A percentile compares a stretch with the other conserved stretches of the same genome.
Evolutionary conservation across 2,797 vertebrate species (phyloP).

Genomic region (Melopsittacus undulatus): DNA sequence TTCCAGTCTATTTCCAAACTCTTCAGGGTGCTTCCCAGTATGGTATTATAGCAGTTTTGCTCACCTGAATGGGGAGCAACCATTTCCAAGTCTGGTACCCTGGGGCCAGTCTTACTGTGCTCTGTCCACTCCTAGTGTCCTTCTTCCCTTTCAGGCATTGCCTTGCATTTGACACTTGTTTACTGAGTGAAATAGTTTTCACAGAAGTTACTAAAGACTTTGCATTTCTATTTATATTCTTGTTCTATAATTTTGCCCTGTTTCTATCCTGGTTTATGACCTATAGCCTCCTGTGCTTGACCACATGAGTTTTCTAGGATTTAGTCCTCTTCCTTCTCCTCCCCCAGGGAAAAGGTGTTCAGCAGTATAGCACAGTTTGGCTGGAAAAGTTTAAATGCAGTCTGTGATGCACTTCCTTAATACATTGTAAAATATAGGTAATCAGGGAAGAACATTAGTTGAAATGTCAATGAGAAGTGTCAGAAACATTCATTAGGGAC

Average conservation of each 20-base stretch:
- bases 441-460: neutral
- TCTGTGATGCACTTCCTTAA: neutral
- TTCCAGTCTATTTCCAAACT: neutral
- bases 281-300: neutral
- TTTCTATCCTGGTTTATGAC: neutral
- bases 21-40: neutral
- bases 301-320: neutral
- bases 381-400: neutral
- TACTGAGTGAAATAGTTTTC: neutral
- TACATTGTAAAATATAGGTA: neutral
- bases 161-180: neutral
- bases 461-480: neutral
- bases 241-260: neutral
- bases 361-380: neutral
- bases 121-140: neutral
- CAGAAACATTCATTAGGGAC: neutral
- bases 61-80: neutral
- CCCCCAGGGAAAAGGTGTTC: neutral
- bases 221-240: neutral
- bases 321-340: neutral
- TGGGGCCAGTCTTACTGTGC: neutral
- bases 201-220: neutral
- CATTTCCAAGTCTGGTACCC: neutral
- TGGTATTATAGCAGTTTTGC: neutral
- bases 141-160: neutral